phyloP scores from a whole-genome alignment of 2,113 vertebrate species.

The Gyps fulvus region DNA sequence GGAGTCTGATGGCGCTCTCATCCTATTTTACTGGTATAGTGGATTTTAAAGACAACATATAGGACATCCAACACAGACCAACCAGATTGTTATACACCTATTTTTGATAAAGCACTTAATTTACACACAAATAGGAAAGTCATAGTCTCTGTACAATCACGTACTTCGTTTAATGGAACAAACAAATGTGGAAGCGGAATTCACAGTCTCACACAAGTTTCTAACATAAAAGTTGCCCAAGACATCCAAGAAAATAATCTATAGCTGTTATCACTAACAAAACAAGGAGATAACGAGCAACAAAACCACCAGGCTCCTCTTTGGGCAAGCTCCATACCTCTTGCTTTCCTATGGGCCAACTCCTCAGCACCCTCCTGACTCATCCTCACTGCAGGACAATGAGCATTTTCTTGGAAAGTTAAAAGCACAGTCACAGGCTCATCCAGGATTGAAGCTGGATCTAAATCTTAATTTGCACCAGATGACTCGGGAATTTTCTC shows the following conservation, averaged over 20 bases:
- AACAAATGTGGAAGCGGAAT: not conserved
- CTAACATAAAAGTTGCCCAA: not conserved
- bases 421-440: not conserved
- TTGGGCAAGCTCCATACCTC: not conserved
- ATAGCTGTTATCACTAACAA: not conserved
- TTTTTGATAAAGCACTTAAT: not conserved
- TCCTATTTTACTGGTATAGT: not conserved
- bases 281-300: not conserved
- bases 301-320: not conserved
- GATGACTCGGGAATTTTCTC: conserved; percentile 24
- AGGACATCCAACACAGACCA: not conserved
- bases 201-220: not conserved
- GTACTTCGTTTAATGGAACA: not conserved
- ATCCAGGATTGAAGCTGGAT: not conserved
- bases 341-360: rapidly evolving
- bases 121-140: not conserved
- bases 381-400: not conserved
- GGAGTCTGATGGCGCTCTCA: not conserved
- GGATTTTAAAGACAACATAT: not conserved
- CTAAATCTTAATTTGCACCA: not conserved
- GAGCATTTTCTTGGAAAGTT: not conserved
- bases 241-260: not conserved
- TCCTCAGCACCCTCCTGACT: not conserved
- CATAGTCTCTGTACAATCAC: not conserved
- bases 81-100: not conserved